Conservation (phyloP, 2,888 invertebrate genomes). For the Caenorhabditis zanzibari region DNA sequence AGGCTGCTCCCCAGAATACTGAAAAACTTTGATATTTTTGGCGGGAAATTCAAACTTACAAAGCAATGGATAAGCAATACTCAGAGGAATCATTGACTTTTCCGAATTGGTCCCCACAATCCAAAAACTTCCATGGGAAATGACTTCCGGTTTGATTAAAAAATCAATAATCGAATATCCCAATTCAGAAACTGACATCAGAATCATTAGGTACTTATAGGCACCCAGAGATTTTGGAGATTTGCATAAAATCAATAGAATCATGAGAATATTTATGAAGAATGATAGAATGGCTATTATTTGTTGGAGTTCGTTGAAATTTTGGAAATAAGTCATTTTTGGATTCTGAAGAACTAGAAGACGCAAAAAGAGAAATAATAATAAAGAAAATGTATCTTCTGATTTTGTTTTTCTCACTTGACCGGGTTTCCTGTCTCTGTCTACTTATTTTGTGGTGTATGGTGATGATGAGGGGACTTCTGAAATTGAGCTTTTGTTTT, state of each 20-base stretch:
- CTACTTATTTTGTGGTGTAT: too few relatives aligned
- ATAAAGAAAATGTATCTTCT: too few relatives aligned
- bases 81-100: background rate
- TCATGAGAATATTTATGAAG: background rate
- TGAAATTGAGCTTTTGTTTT: too few relatives aligned
- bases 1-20: conserved; percentile 29
- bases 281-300: background rate
- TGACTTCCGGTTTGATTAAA: background rate
- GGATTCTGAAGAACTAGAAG: too few relatives aligned
- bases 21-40: conserved; percentile 2
- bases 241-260: conserved; percentile 2
- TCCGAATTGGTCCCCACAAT: background rate
- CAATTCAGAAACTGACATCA: conserved; percentile 7
- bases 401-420: too few relatives aligned
- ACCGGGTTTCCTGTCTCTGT: too few relatives aligned
- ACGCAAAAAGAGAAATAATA: too few relatives aligned
- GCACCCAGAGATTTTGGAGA: conserved; percentile 30
- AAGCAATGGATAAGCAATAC: background rate
- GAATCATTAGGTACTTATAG: conserved; percentile 23
- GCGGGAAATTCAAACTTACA: conserved; percentile 12
- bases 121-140: conserved; percentile 7
- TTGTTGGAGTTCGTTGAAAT: background rate
- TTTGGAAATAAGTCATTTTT: too few relatives aligned
- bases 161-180: conserved; percentile 13
- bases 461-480: too few relatives aligned